Evolutionary conservation across 2,888 invertebrate genomes (phyloP), one percentile per base, ranked within the genome.

Genomic region (Mechanitis mazaeus): DNA sequence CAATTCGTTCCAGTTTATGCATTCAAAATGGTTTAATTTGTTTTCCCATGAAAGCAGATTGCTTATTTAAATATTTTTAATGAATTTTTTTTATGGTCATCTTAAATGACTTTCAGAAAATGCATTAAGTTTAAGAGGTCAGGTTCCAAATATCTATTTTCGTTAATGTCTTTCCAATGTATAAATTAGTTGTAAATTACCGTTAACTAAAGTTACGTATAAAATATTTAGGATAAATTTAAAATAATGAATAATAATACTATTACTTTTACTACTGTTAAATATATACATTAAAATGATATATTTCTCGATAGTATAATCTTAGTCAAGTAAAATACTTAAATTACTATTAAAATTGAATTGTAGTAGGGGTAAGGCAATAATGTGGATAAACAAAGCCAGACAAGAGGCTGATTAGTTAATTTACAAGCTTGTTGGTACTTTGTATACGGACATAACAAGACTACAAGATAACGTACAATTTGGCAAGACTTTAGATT

Each of bases 1-100:
- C 42, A 50, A 47, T 50, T 50, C 50, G 50, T 50, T 50, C 28
- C 50, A 50, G 50, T 31, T 50, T 7, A 42, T 42, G 42, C 7
- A 42, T 42, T 42, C 42, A 11, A 42, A 42, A 42, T 42, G 9
- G 9, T 42, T 3, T 42, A 9, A 42, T 42, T 42, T 42, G 42
- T 42, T 9, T 42, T 42, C 42, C 9, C 42, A 20, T 20, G 20
- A 20, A 20, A 6, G 35, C 35, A 35, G 35, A 6, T 35, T 35
- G 35, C 6, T 35, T 35, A 35, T 35, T 35, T 28, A 47, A 7
- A 4, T 47, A 28, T 28, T 20, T 47, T n/a, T 47, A 20, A n/a
- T n/a, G 3, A n/a, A 20, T 50, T 50, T 50, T 50, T 50, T 50
- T 50, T 50, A 50, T 31, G 31, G 31, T 28, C 20, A 12, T 50